phyloP scores from a whole-genome alignment of 2,888 invertebrate species.

The Oscheius onirici region DNA sequence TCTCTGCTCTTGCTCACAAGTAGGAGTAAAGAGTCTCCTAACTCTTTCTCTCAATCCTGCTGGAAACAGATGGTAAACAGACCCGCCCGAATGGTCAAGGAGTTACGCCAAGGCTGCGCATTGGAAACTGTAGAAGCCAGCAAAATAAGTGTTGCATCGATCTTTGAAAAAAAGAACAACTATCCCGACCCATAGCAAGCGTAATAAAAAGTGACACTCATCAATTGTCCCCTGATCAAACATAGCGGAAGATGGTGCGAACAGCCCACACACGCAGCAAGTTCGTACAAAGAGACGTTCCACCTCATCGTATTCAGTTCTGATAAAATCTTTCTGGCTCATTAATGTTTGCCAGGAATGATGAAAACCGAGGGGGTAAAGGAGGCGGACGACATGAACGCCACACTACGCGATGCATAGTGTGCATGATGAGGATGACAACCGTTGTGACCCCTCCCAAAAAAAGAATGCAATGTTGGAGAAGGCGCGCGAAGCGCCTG shows the following conservation, averaged over 20 bases:
- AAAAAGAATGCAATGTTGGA: not conserved
- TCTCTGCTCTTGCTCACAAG: not conserved
- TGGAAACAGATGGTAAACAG: conserved; percentile 15
- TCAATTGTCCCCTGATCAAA: conserved; percentile 34
- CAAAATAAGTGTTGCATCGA: too few relatives aligned
- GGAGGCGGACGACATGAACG: not conserved
- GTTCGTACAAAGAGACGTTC: conserved; percentile 21
- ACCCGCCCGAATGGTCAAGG: conserved; percentile 3
- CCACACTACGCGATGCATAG: not conserved
- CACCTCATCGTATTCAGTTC: not conserved
- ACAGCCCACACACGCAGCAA: conserved; percentile 31
- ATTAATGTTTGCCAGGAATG: conserved; percentile 2
- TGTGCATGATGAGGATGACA: not conserved
- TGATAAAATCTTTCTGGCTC: not conserved
- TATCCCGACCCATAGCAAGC: conserved; percentile 26
- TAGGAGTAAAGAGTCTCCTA: too few relatives aligned
- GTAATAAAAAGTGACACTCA: conserved; percentile 33
- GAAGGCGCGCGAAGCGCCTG: conserved; percentile 27
- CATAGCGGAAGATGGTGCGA: conserved; percentile 31
- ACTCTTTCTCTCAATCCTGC: not conserved
- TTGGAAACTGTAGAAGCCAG: too few relatives aligned
- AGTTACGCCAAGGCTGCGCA: too few relatives aligned
- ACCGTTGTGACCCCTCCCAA: not conserved
- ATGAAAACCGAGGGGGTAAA: not conserved
- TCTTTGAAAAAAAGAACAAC: conserved; percentile 1